phyloP scores from a whole-genome alignment of 2,113 vertebrate species.

The Indri indri region DNA sequence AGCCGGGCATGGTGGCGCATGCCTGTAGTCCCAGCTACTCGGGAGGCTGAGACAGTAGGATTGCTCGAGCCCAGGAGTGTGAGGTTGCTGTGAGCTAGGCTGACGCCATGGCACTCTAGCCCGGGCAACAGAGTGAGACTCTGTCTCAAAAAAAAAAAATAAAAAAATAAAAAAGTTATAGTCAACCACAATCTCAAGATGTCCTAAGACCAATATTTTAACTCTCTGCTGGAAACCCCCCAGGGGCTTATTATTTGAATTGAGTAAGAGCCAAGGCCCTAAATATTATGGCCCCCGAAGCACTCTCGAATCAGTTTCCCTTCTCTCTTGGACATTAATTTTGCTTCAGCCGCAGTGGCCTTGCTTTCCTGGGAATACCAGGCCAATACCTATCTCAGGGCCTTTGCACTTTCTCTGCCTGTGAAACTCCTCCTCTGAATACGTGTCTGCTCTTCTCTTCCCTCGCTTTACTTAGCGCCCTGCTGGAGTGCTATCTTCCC shows the following conservation, averaged over 20 bases:
- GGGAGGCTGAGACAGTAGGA: too few species aligned
- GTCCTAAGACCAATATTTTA: neutral
- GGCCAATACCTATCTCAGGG: neutral
- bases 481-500: neutral
- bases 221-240: neutral
- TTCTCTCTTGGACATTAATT: neutral
- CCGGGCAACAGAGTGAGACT: too few species aligned
- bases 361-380: neutral
- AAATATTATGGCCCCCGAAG: neutral
- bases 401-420: neutral
- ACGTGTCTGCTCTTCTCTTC: neutral
- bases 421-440: neutral
- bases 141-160: constrained; percentile 15
- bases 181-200: neutral
- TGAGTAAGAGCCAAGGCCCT: neutral
- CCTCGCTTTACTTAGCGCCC: too few species aligned
- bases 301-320: neutral
- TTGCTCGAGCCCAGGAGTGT: too few species aligned
- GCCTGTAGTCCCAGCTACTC: too few species aligned
- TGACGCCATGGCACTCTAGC: too few species aligned
- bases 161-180: neutral
- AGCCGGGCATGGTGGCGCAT: too few species aligned
- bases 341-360: neutral
- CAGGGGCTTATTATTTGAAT: neutral
- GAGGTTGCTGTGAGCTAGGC: too few species aligned